Evolutionary conservation across 2,113 vertebrate genomes (phyloP).

Genomic region (Seriola aureovittata): DNA sequence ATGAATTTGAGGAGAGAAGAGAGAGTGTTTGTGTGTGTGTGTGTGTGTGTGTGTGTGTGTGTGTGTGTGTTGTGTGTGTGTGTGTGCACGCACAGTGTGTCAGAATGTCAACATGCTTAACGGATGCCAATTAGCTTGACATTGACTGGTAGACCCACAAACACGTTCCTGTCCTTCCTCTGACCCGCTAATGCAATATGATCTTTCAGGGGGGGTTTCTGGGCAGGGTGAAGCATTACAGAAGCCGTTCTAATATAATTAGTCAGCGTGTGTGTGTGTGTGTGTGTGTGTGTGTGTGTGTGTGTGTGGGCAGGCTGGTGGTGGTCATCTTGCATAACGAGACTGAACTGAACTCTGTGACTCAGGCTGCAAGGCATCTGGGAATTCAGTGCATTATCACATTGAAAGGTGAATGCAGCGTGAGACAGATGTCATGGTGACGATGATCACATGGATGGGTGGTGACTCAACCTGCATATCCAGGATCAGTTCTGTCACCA

Average conservation of each 20-base stretch:
- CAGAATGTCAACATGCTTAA: conserved; percentile 14
- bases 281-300: neutral
- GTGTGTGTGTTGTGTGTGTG: conserved; percentile 5
- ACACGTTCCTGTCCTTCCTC: conserved; percentile 28
- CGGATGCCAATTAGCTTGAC: conserved; percentile 19
- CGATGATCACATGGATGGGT: neutral
- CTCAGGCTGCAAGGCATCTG: conserved; percentile 11
- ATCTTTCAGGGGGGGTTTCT: conserved; percentile 32
- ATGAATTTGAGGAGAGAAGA: neutral
- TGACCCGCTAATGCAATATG: conserved; percentile 30
- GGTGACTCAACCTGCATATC: conserved; percentile 34
- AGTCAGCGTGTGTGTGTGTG: conserved; percentile 2
- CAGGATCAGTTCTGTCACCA: conserved; percentile 7
- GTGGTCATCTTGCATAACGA: conserved; percentile 47
- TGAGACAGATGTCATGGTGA: neutral
- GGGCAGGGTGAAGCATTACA: conserved; percentile 24
- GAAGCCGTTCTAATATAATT: conserved; percentile 40
- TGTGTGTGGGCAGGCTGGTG: neutral
- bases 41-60: conserved; percentile 2
- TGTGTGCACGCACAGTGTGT: neutral
- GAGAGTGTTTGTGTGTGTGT: neutral
- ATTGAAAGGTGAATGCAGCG: neutral
- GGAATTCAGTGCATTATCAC: conserved; percentile 18
- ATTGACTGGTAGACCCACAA: conserved; percentile 4
- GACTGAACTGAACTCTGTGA: conserved; percentile 24